Evolutionary conservation across 2,797 vertebrate genomes (phyloP), one percentile per base, ranked within the genome.

Genomic region (Cheirogaleus major): DNA sequence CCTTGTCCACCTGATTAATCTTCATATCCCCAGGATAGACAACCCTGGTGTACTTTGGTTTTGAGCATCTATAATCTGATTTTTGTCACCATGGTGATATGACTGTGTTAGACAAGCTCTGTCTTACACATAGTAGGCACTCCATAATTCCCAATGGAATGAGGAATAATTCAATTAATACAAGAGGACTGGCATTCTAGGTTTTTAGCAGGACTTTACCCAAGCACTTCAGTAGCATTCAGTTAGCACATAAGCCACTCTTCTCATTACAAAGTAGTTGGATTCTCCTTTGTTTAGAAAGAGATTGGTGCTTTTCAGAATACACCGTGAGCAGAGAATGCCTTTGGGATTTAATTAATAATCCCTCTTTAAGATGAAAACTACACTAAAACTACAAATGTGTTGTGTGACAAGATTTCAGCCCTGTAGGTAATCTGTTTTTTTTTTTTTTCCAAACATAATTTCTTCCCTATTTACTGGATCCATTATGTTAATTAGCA

Each of bases 401-500:
- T 78, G 35, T 79, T 17, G 7, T 43, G 38, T 85, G 80, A 96
- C 55, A 87, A 88, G 79, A 96, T 82, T 97, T 75, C 83, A 93
- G 65, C 57, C 67, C 63, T 30, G 11, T 63, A 86, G 88, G 48
- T 95, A 92, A 91, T 86, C 61, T 59, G 50, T 75, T 89, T 65
- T 93, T 84, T 95, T 93, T 76, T 78, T 25, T 17, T 7, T 32
- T 6, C 61, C 45, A 92, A 93, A 89, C 61, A 65, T 78, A 41
- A 76, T 93, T 90, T 95, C 73, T 86, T 91, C 52, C 35, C 43
- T 97, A 83, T 80, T 93, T 87, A 84, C 81, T 83, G 55, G 38
- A 93, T 92, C 63, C 57, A 52, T 95, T 91, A 84, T 92, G 70
- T 35, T 96, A 95, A 98, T 96, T 93, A 95, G 82, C 23, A 61